Percentiles rank a stretch among this genome's conserved stretches.
phyloP scores from a whole-genome alignment of 2,888 invertebrate genomes.

The Tipula vernalis region DNA sequence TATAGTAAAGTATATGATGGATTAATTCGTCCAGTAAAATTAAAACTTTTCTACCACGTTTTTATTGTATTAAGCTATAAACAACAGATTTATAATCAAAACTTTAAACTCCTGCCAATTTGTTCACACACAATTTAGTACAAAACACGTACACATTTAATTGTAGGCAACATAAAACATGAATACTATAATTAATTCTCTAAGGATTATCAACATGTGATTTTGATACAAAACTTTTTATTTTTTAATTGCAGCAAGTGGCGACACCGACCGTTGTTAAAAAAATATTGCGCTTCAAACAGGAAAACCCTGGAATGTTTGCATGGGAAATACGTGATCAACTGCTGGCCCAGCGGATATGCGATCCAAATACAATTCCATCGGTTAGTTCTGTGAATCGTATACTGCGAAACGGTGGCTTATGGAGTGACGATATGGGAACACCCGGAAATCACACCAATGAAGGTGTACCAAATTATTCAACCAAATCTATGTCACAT shows the following conservation, averaged over 20 bases:
- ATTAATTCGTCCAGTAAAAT: neutral
- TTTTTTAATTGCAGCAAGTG: constrained; percentile 62
- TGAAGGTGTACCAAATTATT: neutral
- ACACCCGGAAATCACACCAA: neutral
- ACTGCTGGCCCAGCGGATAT: constrained; percentile 76
- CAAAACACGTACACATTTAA: neutral
- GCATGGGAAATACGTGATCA: constrained; percentile 94
- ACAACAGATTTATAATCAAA: neutral
- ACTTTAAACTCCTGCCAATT: neutral
- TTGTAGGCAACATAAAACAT: neutral
- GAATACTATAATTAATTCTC: neutral
- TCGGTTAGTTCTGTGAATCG: constrained; percentile 91
- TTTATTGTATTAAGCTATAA: neutral
- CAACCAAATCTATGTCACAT: neutral
- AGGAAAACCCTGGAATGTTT: constrained; percentile 92
- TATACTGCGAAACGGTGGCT: constrained; percentile 77
- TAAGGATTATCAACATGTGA: neutral
- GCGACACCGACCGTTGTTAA: constrained; percentile 92
- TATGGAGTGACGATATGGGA: constrained; percentile 56
- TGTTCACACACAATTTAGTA: neutral
- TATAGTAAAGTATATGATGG: too few species aligned
- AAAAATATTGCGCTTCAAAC: constrained; percentile 85
- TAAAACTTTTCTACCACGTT: neutral
- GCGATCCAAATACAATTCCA: constrained; percentile 82
- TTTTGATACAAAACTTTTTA: neutral